These are phyloP conservation scores for Leptinotarsa texana DNA, from an alignment of 1,140 invertebrate species.

Conservation along the genomic window DNA sequence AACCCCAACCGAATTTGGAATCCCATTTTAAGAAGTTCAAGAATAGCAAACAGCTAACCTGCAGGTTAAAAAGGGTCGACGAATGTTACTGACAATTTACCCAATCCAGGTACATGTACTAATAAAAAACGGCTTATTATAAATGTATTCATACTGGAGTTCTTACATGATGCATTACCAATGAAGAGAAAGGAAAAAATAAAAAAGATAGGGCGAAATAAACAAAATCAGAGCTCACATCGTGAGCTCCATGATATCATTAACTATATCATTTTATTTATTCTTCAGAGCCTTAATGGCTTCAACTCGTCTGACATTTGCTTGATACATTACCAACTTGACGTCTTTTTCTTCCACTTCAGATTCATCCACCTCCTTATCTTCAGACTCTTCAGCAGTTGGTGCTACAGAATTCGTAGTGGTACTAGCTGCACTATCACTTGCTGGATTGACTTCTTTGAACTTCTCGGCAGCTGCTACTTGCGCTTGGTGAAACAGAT, in stretches of 20 bases:
- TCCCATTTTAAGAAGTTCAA: too few relatives aligned
- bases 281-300: slow-evolving; percentile 96
- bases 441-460: slow-evolving; percentile 78
- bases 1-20: too few relatives aligned
- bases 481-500: slow-evolving; percentile 98
- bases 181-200: too few relatives aligned
- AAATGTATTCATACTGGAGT: too few relatives aligned
- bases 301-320: slow-evolving; percentile 90
- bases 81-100: too few relatives aligned
- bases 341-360: slow-evolving; percentile 99
- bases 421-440: slow-evolving; percentile 69
- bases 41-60: too few relatives aligned
- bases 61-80: too few relatives aligned
- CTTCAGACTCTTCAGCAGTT: slow-evolving; percentile 86
- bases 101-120: too few relatives aligned
- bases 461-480: slow-evolving; percentile 98
- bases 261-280: slow-evolving; percentile 96
- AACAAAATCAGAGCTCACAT: slow-evolving; percentile 47
- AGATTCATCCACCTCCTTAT: slow-evolving; percentile 88
- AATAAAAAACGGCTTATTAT: too few relatives aligned
- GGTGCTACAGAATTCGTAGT: slow-evolving; percentile 76
- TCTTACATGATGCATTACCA: too few relatives aligned
- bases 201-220: too few relatives aligned
- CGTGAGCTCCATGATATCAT: slow-evolving; percentile 79
- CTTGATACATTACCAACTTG: slow-evolving; percentile 97